Conservation (phyloP, 2,888 invertebrate species). For the Euzophera pinguis region DNA sequence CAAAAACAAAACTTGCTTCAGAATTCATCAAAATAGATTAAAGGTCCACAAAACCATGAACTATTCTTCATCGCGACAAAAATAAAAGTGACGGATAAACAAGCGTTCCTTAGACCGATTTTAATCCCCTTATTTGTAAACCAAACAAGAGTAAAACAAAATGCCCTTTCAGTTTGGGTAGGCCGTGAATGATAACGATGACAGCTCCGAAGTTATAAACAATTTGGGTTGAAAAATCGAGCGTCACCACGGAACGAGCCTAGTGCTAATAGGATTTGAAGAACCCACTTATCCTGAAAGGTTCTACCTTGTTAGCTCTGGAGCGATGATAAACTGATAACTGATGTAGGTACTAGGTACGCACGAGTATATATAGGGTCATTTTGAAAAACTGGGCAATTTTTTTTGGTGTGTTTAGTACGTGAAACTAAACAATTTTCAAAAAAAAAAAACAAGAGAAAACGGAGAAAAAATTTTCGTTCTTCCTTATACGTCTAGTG, state of each 20-base stretch:
- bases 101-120: slow-evolving; percentile 4
- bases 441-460: no score
- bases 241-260: not conserved
- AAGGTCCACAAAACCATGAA: not conserved
- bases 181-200: slow-evolving; percentile 39
- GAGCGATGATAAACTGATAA: no score
- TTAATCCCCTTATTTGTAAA: slow-evolving; percentile 9
- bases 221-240: slow-evolving; percentile 29
- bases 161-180: slow-evolving; percentile 26
- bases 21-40: not conserved
- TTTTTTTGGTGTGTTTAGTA: no score
- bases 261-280: not conserved
- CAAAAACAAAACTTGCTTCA: not conserved
- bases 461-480: no score
- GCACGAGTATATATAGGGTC: no score
- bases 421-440: no score
- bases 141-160: slow-evolving; percentile 16
- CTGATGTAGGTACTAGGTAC: no score
- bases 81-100: slow-evolving; percentile 3
- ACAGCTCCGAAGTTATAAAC: slow-evolving; percentile 37
- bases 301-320: not conserved
- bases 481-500: no score
- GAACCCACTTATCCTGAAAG: not conserved
- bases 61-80: not conserved
- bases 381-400: no score